Evolutionary conservation across 2,797 vertebrate genomes (phyloP).

Genomic region (Lemur catta): DNA sequence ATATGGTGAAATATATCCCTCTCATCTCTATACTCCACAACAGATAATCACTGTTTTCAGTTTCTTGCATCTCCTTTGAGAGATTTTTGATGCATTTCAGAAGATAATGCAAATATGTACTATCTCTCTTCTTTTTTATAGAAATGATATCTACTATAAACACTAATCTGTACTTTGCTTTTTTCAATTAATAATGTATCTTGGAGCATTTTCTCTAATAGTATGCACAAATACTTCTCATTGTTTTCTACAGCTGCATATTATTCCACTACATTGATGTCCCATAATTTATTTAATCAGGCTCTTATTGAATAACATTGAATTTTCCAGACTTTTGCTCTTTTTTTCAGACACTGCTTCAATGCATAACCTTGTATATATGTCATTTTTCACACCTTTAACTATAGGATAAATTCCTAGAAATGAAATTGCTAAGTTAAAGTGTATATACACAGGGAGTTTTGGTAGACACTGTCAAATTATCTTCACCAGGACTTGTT

Average conservation of each 20-base stretch:
- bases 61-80: neutral
- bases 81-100: neutral
- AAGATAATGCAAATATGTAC: neutral
- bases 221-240: neutral
- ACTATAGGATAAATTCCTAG: neutral
- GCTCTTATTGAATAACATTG: neutral
- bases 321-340: neutral
- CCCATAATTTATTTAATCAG: neutral
- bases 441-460: neutral
- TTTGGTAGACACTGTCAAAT: neutral
- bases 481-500: neutral
- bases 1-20: neutral
- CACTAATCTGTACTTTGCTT: neutral
- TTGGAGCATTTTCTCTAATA: neutral
- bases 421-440: neutral
- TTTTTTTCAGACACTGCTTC: neutral
- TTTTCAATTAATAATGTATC: neutral
- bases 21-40: neutral
- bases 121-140: neutral
- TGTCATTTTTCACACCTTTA: neutral
- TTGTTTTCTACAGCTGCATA: neutral
- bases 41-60: neutral
- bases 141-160: neutral
- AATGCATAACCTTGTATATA: neutral
- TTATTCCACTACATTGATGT: neutral